Evolutionary conservation across 2,797 vertebrate species (phyloP).

Genomic region (Poecilia picta): DNA sequence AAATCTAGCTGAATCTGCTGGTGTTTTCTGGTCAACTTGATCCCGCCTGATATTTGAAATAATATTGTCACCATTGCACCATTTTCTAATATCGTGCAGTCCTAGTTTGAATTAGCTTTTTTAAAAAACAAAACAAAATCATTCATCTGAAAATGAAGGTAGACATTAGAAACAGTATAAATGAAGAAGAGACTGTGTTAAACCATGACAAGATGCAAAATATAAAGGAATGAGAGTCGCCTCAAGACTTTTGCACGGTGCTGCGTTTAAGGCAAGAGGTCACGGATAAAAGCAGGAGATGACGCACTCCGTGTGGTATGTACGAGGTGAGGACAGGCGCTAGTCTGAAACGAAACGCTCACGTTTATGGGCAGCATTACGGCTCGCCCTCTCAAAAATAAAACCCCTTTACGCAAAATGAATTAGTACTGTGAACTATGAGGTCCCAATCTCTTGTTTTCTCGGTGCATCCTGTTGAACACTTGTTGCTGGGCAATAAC

Average conservation of each 20-base stretch:
- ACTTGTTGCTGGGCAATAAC: constrained; percentile 20
- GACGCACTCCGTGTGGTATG: constrained; percentile 49
- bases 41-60: not conserved
- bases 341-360: constrained; percentile 12
- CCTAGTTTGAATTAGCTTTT: not conserved
- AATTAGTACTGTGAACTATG: not conserved
- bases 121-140: not conserved
- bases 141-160: not conserved
- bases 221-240: not conserved
- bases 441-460: not conserved
- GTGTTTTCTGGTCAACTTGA: too few species aligned
- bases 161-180: not conserved
- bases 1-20: too few species aligned
- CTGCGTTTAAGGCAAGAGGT: not conserved
- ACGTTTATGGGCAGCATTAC: not conserved
- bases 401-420: not conserved
- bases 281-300: constrained; percentile 24
- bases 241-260: not conserved
- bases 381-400: not conserved
- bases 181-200: not conserved
- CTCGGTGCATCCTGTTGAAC: constrained; percentile 1
- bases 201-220: not conserved
- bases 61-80: not conserved
- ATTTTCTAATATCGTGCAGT: not conserved
- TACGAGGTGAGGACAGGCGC: constrained; percentile 46